phyloP scores from a whole-genome alignment of 1,140 invertebrate species.

The Camponotus pennsylvanicus region DNA sequence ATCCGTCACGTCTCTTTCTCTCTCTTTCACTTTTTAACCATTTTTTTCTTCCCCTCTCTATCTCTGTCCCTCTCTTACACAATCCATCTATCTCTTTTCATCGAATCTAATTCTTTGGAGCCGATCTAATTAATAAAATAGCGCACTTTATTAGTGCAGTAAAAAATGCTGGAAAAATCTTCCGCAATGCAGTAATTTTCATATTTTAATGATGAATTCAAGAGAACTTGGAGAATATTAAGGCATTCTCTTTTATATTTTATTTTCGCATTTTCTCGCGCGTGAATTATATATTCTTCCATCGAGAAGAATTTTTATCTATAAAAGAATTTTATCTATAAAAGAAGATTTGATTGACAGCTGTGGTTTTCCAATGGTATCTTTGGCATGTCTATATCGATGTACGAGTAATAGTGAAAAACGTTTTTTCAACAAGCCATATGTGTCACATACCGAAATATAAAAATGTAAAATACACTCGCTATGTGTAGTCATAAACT shows the following conservation, averaged over 20 bases:
- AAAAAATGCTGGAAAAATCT: neutral
- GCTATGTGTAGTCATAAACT: neutral
- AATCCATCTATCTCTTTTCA: neutral
- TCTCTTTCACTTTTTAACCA: neutral
- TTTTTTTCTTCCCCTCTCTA: neutral
- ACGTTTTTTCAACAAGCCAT: constrained; percentile 9
- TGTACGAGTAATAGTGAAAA: constrained; percentile 21
- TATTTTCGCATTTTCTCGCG: neutral
- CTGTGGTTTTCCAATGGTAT: constrained; percentile 12
- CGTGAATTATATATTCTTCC: neutral
- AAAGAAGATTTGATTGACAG: constrained; percentile 17
- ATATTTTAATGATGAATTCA: neutral
- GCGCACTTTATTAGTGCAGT: neutral
- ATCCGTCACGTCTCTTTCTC: neutral
- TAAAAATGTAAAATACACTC: constrained; percentile 1
- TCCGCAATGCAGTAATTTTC: neutral
- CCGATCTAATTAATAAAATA: constrained; percentile 34
- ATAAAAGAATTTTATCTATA: neutral
- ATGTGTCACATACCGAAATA: neutral
- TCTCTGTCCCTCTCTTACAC: neutral
- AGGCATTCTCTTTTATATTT: neutral
- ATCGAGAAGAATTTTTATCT: neutral
- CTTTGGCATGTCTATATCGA: constrained; percentile 3
- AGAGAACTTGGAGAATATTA: neutral
- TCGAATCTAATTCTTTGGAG: neutral